Base-by-base conservation (phyloP, 2,888 invertebrate species). In the Eristalinus sepulchralis region DNA sequence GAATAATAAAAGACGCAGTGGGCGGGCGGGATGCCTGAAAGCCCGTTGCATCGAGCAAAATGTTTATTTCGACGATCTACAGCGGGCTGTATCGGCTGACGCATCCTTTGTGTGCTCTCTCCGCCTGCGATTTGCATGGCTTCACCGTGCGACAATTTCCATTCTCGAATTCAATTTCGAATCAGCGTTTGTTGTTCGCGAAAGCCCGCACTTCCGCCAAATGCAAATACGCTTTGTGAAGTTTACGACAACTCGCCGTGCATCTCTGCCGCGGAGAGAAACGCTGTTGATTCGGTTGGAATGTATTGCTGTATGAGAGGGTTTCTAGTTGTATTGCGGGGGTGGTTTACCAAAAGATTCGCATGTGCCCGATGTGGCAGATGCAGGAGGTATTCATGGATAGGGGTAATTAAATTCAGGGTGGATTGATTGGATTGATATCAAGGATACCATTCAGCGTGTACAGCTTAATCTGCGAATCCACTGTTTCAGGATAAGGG, bases 171-270 rank as follows among this genome's bases (percentile, higher is more conserved):
- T 85, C 82, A 82, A 85, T 85, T 78, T 60, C 34, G 77, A 85
- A 82, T 85, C 85, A 85, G 39, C 72, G 68, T 82, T 81, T 82
- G 81, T 81, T 85, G 73, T 76, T 80, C 76, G 68, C 76, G 72
- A 85, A 81, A 76, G 63, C 76, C 77, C 68, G 76, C 66, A 80
- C 80, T 84, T 80, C 75, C 76, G 75, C 67, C 67, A 81, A 77
- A 85, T 85, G 81, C 63, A 85, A 81, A 85, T 85, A 34, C 60
- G 60, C 73, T 64, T 79, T 75, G 66, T 63, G 47, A 66, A 67
- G 59, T 63, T 73, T 47, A 64, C 47, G 72, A 39, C 59, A 63
- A 10, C 24, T 22, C 17, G 13, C n/a, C 11, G 57, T 2, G 24
- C 24, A 36, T 24, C 24, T 5, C 27, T 64, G 27, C n/a, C n/a